These are phyloP conservation scores for Podarcis raffonei DNA, from an alignment of 2,113 vertebrate species.

Conservation along the genomic window DNA sequence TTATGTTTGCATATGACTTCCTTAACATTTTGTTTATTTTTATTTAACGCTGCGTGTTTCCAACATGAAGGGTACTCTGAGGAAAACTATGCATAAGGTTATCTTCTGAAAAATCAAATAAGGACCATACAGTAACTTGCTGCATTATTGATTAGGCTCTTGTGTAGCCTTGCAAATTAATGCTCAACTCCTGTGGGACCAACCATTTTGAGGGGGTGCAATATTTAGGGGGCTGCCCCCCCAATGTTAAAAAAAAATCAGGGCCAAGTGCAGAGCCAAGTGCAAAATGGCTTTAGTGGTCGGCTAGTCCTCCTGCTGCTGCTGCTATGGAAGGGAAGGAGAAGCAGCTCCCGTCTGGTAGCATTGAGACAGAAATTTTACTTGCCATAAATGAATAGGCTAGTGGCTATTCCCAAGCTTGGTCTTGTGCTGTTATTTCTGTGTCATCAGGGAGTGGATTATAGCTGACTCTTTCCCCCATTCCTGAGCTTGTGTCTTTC, in stretches of 20 bases:
- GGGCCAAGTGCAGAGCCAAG: too few species aligned
- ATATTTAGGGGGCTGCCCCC: too few species aligned
- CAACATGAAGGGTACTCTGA: not conserved
- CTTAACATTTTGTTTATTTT: not conserved
- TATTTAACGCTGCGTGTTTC: not conserved
- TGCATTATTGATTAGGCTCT: not conserved
- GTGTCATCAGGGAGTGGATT: too few species aligned
- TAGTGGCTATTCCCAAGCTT: not conserved
- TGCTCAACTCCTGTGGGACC: not conserved
- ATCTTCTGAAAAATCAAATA: not conserved
- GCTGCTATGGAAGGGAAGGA: too few species aligned
- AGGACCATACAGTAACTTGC: not conserved
- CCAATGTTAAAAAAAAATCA: too few species aligned
- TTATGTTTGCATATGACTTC: not conserved
- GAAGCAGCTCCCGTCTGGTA: too few species aligned
- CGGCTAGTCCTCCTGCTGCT: too few species aligned
- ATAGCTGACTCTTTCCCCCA: not conserved
- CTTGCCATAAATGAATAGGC: not conserved
- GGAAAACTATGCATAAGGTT: not conserved
- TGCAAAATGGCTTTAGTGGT: too few species aligned
- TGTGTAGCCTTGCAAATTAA: not conserved
- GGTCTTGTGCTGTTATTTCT: not conserved
- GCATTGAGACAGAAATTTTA: not conserved
- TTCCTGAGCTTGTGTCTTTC: not conserved
- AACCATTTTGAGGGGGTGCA: too few species aligned